Percentiles rank a stretch among this genome's conserved stretches.
Conservation (phyloP, 2,888 invertebrate genomes). For the Stratiomys singularior region DNA sequence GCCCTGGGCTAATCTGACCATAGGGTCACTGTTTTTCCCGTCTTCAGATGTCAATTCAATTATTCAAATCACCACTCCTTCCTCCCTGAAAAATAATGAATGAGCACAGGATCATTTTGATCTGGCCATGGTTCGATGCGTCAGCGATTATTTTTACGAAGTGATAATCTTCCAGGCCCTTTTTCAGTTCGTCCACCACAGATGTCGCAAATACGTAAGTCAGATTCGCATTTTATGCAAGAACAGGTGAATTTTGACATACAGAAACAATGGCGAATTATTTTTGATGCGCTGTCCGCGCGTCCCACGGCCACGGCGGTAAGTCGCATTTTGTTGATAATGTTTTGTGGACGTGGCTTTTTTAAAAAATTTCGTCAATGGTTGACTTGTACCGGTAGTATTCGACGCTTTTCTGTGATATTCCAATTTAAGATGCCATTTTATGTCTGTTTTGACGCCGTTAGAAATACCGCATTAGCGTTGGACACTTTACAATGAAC, state of each 20-base stretch:
- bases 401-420: neutral
- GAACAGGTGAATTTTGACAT: conserved; percentile 49
- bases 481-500: too few species aligned
- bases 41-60: neutral
- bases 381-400: neutral
- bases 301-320: conserved; percentile 48
- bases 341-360: conserved; percentile 1
- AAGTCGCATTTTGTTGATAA: conserved; percentile 48
- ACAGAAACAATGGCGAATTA: conserved; percentile 50
- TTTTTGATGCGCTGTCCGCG: conserved; percentile 52
- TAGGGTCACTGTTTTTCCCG: neutral
- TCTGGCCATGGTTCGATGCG: conserved; percentile 51
- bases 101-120: conserved; percentile 47
- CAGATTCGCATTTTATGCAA: conserved; percentile 51
- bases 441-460: too few species aligned
- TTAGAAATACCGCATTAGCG: too few species aligned
- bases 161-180: conserved; percentile 46
- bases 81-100: conserved; percentile 9
- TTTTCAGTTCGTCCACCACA: conserved; percentile 37
- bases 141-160: conserved; percentile 49
- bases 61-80: too few species aligned
- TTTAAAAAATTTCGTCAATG: neutral
- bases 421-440: too few species aligned
- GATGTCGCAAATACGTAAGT: conserved; percentile 47
- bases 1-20: neutral